Evolutionary conservation across 2,113 vertebrate genomes (phyloP), one percentile per base, ranked within the genome.

Genomic region (Eclectus roratus): DNA sequence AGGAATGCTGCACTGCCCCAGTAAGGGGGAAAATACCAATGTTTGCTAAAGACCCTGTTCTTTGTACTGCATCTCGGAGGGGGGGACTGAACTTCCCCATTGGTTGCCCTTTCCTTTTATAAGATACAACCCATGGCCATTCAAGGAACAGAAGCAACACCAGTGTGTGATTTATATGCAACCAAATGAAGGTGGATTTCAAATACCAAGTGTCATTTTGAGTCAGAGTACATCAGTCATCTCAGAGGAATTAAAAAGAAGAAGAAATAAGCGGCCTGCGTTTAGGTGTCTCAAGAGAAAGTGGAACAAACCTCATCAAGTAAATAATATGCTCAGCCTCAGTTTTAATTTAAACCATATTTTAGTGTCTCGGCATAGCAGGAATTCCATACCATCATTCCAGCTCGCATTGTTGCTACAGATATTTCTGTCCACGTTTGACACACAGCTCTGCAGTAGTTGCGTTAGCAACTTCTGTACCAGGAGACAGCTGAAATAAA

Each of bases 261-360:
- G 13, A 69, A 88, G 53, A 63, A 90, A 61, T 24, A 86, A 84
- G 13, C 50, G 74, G 94, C 29, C 56, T 68, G 47, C 33, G 60
- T 88, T 89, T 93, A 91, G 70, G 83, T 89, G 60, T 87, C 79
- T 68, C 79, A 94, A 80, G 91, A 93, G 73, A 3, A 92, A 95
- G 68, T 55, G 86, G 60, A 96, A 80, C 46, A 93, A 95, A 91
- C 84, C 76, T 86, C 82, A 91, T 94, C 88, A 95, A 91, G 76
- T 93, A 93, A 95, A 95, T 83, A 96, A 90, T 68, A 78, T 0
- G 2, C 72, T 96, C 82, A 88, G 80, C 50, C 55, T 90, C 69
- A 65, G 46, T 86, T 96, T 91, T 95, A 95, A 97, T 96, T 94
- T 93, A 94, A 96, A 84, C 90, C 93, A 93, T 86, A 83, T 80